Conservation (phyloP, 64 coral and sea anemone genomes). For the Trachythela sp. region DNA sequence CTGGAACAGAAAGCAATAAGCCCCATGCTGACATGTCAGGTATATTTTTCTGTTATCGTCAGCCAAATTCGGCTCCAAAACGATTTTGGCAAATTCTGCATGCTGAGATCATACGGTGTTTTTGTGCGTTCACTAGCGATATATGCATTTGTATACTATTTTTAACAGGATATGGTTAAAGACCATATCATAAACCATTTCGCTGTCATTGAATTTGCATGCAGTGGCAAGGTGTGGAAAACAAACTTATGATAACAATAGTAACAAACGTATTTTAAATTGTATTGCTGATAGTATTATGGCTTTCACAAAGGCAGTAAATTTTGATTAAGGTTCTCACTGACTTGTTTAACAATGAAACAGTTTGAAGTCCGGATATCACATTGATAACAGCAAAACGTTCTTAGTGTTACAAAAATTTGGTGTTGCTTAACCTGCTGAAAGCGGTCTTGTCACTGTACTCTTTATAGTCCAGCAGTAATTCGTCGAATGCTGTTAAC, state of each 20-base stretch:
- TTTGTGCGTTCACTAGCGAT: not conserved
- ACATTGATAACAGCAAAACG: too few species aligned
- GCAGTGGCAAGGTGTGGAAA: not conserved
- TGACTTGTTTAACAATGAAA: not conserved
- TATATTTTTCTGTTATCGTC: not conserved
- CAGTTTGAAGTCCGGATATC: too few species aligned
- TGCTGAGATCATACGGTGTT: not conserved
- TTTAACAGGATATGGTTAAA: not conserved
- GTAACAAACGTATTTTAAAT: not conserved
- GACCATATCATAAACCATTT: not conserved
- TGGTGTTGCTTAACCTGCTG: too few species aligned
- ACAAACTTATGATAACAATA: not conserved
- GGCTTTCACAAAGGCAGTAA: not conserved
- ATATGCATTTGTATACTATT: not conserved
- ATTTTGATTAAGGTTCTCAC: not conserved
- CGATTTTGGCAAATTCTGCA: not conserved
- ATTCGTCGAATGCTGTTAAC: too few species aligned
- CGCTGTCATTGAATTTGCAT: not conserved
- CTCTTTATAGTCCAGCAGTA: too few species aligned
- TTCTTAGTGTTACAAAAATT: too few species aligned
- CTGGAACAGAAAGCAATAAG: too few species aligned
- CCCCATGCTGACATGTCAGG: not conserved
- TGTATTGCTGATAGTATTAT: not conserved
- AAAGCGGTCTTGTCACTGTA: too few species aligned
- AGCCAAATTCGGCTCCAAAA: not conserved